phyloP scores from a whole-genome alignment of 1,140 invertebrate genomes.

The Gryon sp. region DNA sequence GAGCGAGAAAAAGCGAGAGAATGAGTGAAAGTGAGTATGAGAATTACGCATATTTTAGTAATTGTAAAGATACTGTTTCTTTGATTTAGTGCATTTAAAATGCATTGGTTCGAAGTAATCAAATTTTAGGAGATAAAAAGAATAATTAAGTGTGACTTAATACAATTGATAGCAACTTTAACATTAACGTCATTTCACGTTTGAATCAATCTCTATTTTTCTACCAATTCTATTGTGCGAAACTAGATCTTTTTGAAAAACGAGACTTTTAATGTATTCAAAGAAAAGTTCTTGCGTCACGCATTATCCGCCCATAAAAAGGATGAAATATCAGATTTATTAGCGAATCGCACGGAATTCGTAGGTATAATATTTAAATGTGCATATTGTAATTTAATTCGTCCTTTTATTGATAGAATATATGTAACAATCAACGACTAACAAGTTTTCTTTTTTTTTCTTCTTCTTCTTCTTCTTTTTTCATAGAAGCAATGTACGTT shows the following conservation, averaged over 20 bases:
- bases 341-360: constrained; percentile 28
- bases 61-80: constrained; percentile 24
- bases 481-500: too few relatives aligned
- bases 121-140: too few relatives aligned
- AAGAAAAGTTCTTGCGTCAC: constrained; percentile 19
- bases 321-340: constrained; percentile 36
- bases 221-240: constrained; percentile 19
- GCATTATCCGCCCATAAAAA: constrained; percentile 17
- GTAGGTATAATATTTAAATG: constrained; percentile 33
- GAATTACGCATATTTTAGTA: neutral
- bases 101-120: neutral
- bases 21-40: neutral
- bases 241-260: constrained; percentile 9
- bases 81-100: neutral
- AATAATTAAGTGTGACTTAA: constrained; percentile 9
- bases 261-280: constrained; percentile 6
- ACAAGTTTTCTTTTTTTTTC: constrained; percentile 62
- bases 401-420: constrained; percentile 55
- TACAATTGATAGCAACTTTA: constrained; percentile 24
- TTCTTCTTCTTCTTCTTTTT: too few relatives aligned
- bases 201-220: constrained; percentile 14
- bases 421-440: constrained; percentile 59
- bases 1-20: constrained; percentile 4
- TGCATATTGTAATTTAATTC: constrained; percentile 53
- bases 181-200: constrained; percentile 5